These are phyloP conservation scores for Watsonalla binaria DNA, from an alignment of 2,888 invertebrate genomes.

Conservation along the genomic window DNA sequence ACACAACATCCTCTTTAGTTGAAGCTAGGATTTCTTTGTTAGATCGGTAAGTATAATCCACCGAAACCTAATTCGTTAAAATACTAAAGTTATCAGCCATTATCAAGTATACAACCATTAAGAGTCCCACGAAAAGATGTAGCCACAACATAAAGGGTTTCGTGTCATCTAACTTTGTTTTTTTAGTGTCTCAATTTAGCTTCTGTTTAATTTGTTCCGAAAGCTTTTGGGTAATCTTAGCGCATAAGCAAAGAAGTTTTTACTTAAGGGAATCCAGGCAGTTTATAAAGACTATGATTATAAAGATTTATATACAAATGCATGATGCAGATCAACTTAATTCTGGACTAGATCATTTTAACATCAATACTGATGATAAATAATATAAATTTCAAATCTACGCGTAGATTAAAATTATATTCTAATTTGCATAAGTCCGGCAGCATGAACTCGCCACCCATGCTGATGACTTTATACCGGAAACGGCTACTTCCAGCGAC, in stretches of 20 bases:
- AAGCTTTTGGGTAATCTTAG: not conserved
- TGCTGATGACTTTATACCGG: slow-evolving; percentile 11
- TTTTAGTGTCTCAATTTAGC: not conserved
- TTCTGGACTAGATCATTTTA: no score
- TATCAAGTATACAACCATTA: not conserved
- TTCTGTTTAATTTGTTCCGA: not conserved
- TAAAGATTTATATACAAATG: no score
- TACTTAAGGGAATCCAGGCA: no score
- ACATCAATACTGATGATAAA: no score
- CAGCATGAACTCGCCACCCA: not conserved
- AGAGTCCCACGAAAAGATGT: not conserved
- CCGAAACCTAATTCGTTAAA: not conserved
- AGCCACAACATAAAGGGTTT: not conserved
- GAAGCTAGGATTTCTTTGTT: no score
- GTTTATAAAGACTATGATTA: no score
- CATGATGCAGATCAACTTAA: no score
- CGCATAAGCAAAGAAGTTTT: no score
- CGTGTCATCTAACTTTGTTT: slow-evolving; percentile 7
- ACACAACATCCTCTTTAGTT: no score
- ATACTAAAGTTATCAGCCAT: not conserved
- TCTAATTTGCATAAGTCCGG: not conserved
- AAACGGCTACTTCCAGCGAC: slow-evolving; percentile 8
- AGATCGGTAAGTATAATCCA: not conserved
- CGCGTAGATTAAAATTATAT: not conserved
- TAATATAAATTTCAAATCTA: no score